phyloP scores from a whole-genome alignment of 2,888 invertebrate genomes.

The Hipparchia sbordonii region DNA sequence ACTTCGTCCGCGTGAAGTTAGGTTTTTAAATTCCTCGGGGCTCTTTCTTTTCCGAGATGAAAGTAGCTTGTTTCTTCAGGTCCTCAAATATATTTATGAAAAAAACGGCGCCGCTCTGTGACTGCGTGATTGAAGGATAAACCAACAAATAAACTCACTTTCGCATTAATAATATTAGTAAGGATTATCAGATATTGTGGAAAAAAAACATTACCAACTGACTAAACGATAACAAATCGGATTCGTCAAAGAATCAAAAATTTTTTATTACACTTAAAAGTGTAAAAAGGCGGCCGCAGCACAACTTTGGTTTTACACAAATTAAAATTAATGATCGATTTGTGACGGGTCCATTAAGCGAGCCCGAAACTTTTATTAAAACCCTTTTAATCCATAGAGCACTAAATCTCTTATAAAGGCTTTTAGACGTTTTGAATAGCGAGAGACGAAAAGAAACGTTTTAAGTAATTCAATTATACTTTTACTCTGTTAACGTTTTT shows the following conservation, averaged over 20 bases:
- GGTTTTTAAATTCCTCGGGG: too few species aligned
- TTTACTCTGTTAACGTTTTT: not conserved
- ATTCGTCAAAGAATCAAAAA: not conserved
- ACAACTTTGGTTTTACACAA: conserved; percentile 26
- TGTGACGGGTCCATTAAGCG: conserved; percentile 36
- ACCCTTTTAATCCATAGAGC: conserved; percentile 37
- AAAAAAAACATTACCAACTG: not conserved
- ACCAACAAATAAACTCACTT: too few species aligned
- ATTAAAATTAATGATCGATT: conserved; percentile 39
- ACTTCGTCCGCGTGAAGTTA: too few species aligned
- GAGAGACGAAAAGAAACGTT: conserved; percentile 24
- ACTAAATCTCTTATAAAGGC: conserved; percentile 37
- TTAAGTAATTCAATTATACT: conserved; percentile 7
- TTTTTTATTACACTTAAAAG: conserved; percentile 4
- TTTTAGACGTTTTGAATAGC: conserved; percentile 33
- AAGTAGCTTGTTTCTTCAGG: too few species aligned
- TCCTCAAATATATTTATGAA: too few species aligned
- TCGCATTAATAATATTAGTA: too few species aligned
- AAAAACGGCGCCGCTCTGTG: too few species aligned
- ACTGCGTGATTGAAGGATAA: too few species aligned
- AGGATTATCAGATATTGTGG: too few species aligned
- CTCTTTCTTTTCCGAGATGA: too few species aligned
- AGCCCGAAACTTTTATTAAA: conserved; percentile 36
- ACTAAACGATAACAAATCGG: not conserved
- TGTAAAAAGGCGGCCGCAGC: conserved; percentile 1